Evolutionary conservation across 2,797 vertebrate species (phyloP), one percentile per base, ranked within the genome.

Genomic region (Alosa sapidissima): DNA sequence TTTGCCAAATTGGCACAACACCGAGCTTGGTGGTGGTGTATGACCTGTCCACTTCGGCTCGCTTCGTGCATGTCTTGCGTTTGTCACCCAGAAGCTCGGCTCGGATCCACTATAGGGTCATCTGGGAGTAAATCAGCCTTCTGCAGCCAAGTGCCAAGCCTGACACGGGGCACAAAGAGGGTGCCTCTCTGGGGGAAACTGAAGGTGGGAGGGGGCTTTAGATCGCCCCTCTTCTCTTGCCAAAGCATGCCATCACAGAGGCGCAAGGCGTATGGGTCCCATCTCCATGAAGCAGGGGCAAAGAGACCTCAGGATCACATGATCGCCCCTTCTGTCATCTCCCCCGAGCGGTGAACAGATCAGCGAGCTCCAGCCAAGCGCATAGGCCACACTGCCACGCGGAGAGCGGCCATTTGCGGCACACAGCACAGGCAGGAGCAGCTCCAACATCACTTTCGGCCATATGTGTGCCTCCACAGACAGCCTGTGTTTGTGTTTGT

Each of bases 41-140:
- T 89, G 89, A 91, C 91, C 90, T 90, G 89, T 88, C 86, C 88
- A 86, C 84, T 87, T 89, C 54, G 21, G 82, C 86, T 84, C 86
- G 89, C 81, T 89, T 83, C 85, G 85, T 86, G 88, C 87, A 87
- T 36, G 62, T 84, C 68, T 75, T 75, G 28, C 33, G 89, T 93
- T 92, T 94, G 90, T 92, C 92, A 93, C 92, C 93, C 92, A 92
- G 91, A 93, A 88, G 89, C 91, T 90, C 85, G 90, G 88, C 91
- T 88, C 84, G 65, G 84, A 87, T 88, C 89, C 88, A 89, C 88
- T 83, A 62, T 81, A 45, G 88, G 91, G 90, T 90, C 88, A 85
- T 85, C 85, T 87, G 88, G 86, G 89, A 90, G 89, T 85, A 86
- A 88, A 87, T 84, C 83, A 83, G 86, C 84, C 68, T 89, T 87